Evolutionary conservation across 2,797 vertebrate genomes (phyloP).

Genomic region (Nothura maculosa): DNA sequence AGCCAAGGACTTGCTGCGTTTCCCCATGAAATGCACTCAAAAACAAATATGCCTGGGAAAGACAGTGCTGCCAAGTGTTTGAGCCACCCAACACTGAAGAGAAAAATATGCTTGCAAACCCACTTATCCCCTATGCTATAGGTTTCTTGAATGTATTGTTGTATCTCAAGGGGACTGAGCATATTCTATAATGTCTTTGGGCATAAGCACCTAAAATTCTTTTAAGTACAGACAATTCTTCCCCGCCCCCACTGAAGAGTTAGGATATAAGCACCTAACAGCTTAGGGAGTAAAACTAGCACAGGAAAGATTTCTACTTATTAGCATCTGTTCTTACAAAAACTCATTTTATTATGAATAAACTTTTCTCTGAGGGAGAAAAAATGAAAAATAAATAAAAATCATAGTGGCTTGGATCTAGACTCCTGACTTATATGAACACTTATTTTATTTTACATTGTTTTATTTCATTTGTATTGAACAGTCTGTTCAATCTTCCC

Average conservation of each 20-base stretch:
- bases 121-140: neutral
- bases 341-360: neutral
- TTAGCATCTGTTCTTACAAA: neutral
- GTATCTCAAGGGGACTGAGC: neutral
- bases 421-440: neutral
- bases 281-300: neutral
- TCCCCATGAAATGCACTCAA: no score
- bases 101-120: neutral
- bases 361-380: neutral
- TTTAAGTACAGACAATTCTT: neutral
- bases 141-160: neutral
- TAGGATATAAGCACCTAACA: neutral
- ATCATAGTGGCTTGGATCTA: neutral
- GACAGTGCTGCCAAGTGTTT: no score
- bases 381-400: neutral
- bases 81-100: neutral
- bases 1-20: neutral
- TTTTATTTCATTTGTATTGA: neutral
- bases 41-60: no score
- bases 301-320: neutral
- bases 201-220: neutral
- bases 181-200: neutral
- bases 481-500: neutral
- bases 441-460: no score
- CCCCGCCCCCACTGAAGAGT: no score